phyloP scores from a whole-genome alignment of 2,113 vertebrate species.

The Puffinus mauretanicus region DNA sequence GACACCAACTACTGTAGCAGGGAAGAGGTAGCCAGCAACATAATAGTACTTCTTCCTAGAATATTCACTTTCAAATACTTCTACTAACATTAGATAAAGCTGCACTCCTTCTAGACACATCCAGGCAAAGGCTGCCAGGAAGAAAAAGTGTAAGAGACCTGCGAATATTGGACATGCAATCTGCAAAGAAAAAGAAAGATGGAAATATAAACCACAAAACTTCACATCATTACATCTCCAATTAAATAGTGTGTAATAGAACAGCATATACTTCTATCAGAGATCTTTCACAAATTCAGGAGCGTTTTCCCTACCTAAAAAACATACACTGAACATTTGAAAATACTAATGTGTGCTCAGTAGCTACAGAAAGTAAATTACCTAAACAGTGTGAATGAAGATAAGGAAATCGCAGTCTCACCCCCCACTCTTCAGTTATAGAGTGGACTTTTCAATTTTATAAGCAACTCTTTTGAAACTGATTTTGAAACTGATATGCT shows the following conservation, averaged over 20 bases:
- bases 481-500: neutral
- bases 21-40: constrained; percentile 94
- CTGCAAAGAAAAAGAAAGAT: constrained; percentile 72
- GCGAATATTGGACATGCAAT: constrained; percentile 95
- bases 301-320: neutral
- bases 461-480: neutral
- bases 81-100: constrained; percentile 97
- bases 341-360: neutral
- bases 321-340: neutral
- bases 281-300: neutral
- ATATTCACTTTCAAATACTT: constrained; percentile 99
- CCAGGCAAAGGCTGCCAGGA: constrained; percentile 97
- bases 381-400: neutral
- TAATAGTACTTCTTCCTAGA: constrained; percentile 99
- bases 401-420: neutral
- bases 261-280: neutral
- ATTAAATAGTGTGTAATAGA: neutral
- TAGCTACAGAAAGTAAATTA: neutral
- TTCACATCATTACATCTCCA: neutral
- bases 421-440: neutral
- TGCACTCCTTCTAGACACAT: constrained; percentile 99
- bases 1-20: constrained; percentile 94
- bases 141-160: constrained; percentile 97
- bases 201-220: constrained; percentile 19
- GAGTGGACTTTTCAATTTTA: neutral